Conservation (phyloP, 2,888 invertebrate species). For the Rhogogaster chlorosoma region DNA sequence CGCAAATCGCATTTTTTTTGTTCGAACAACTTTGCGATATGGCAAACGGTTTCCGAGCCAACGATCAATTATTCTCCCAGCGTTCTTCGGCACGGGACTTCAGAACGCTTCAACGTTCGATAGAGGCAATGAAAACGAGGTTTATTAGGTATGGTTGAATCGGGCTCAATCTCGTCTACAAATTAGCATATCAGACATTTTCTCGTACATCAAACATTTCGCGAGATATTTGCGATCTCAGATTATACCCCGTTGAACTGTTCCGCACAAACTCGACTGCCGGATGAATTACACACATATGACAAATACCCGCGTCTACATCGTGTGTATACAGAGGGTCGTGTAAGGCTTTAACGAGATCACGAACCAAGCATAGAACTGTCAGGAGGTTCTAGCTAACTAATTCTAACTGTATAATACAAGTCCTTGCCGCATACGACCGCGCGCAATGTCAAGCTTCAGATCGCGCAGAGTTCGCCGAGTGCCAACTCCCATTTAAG, state of each 20-base stretch:
- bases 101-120: background rate
- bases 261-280: background rate
- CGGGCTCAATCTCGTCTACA: background rate
- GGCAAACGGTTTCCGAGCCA: background rate
- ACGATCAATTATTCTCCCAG: background rate
- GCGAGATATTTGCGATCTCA: conserved; percentile 21
- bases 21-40: background rate
- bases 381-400: conserved; percentile 43
- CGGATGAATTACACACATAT: background rate
- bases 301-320: background rate
- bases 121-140: background rate
- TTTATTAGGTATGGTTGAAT: background rate
- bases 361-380: conserved; percentile 44
- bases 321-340: background rate
- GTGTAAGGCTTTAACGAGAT: conserved; percentile 40
- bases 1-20: background rate
- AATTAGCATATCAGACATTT: background rate
- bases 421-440: conserved; percentile 38
- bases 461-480: conserved; percentile 28
- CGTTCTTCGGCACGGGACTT: background rate
- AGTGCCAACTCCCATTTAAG: conserved; percentile 39
- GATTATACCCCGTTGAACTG: conserved; percentile 3
- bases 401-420: conserved; percentile 50
- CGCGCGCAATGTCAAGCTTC: conserved; percentile 40
- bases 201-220: background rate